A percentile compares a stretch with the other conserved stretches of the same genome.
phyloP scores from a whole-genome alignment of 2,113 vertebrate species.

The Pseudolaguvia tuberculata region DNA sequence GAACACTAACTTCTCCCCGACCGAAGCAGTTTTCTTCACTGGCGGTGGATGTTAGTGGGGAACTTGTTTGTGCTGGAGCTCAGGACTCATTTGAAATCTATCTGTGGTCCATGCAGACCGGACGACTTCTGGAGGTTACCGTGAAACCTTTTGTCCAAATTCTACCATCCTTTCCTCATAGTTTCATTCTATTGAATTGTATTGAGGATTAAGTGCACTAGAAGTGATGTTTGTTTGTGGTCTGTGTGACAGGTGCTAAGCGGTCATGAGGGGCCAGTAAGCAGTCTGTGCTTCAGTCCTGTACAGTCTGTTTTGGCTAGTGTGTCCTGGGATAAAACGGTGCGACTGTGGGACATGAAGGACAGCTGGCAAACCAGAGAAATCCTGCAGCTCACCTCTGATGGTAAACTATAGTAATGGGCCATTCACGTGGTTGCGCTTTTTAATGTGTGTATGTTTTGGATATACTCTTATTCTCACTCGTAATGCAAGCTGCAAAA shows the following conservation, averaged over 20 bases:
- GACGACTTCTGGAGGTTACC: conserved; percentile 85
- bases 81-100: conserved; percentile 95
- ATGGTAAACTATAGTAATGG: conserved; percentile 68
- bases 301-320: conserved; percentile 84
- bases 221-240: conserved; percentile 2
- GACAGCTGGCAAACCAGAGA: conserved; percentile 96
- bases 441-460: no score
- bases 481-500: not conserved
- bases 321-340: conserved; percentile 90
- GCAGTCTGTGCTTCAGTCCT: conserved; percentile 84
- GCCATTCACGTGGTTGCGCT: not conserved
- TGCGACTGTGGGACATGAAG: conserved; percentile 93
- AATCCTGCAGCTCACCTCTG: conserved; percentile 75
- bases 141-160: not conserved
- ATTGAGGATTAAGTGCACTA: not conserved
- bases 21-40: conserved; percentile 89
- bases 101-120: conserved; percentile 98
- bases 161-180: no score
- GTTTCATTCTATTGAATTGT: no score
- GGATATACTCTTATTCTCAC: no score
- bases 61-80: conserved; percentile 88
- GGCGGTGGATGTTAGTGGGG: conserved; percentile 84
- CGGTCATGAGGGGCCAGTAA: conserved; percentile 90
- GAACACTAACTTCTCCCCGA: conserved; percentile 88
- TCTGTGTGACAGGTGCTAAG: conserved; percentile 73